Evolutionary conservation across 2,888 invertebrate species (phyloP).

Genomic region (Pachymerium ferrugineum): DNA sequence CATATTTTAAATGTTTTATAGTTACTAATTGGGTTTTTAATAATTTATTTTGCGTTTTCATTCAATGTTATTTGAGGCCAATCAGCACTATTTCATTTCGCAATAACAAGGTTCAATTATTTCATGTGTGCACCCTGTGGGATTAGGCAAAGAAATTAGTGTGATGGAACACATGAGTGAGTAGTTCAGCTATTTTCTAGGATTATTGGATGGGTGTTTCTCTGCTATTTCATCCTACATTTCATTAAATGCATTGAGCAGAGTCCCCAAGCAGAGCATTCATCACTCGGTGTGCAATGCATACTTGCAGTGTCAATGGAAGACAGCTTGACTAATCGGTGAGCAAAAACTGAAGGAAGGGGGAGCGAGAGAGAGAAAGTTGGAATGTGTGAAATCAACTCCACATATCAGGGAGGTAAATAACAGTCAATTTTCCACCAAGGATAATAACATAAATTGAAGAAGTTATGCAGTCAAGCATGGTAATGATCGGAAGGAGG

Average conservation of each 20-base stretch:
- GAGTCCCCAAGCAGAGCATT: conserved; percentile 19
- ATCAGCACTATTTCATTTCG: neutral
- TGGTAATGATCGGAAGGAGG: conserved; percentile 6
- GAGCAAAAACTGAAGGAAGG: conserved; percentile 15
- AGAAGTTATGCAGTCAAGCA: conserved; percentile 9
- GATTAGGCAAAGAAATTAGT: conserved; percentile 25
- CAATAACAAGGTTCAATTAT: conserved; percentile 5
- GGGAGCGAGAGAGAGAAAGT: neutral
- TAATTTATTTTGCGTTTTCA: neutral
- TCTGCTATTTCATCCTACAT: conserved; percentile 24
- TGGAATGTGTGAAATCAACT: conserved; percentile 27
- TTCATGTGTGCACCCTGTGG: conserved; percentile 7
- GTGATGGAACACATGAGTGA: conserved; percentile 27
- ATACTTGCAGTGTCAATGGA: conserved; percentile 25
- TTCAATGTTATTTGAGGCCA: neutral
- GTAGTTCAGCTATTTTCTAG: conserved; percentile 16
- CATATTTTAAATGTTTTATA: too few species aligned
- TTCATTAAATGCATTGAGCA: conserved; percentile 24
- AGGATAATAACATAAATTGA: conserved; percentile 22
- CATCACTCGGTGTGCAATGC: conserved; percentile 8
- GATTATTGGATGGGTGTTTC: conserved; percentile 27
- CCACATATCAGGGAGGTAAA: conserved; percentile 17
- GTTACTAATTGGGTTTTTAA: too few species aligned
- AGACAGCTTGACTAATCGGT: conserved; percentile 22
- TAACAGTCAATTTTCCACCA: conserved; percentile 27